Percentiles rank a stretch among this genome's conserved stretches.
These are phyloP conservation scores for Camelus bactrianus DNA, from an alignment of 2,113 vertebrate genomes.

Conservation along the genomic window DNA sequence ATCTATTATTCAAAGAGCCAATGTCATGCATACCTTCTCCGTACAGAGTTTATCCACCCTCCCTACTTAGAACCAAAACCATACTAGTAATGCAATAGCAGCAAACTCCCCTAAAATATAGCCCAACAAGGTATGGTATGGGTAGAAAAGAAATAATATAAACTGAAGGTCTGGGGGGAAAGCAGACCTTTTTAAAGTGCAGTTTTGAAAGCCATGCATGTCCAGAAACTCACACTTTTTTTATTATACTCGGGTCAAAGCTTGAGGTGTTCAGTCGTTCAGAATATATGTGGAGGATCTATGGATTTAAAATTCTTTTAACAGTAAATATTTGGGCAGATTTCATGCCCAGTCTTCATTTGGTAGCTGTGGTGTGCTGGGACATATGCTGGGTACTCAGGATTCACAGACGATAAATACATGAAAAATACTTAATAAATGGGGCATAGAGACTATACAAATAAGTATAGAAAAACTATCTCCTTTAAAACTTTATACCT, in stretches of 20 bases:
- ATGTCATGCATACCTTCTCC: neutral
- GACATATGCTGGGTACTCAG: neutral
- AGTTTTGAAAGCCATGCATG: neutral
- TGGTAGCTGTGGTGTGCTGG: neutral
- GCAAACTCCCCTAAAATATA: neutral
- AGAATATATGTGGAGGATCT: neutral
- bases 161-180: neutral
- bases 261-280: neutral
- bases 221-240: slow-evolving; percentile 4
- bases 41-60: neutral
- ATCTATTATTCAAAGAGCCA: slow-evolving; percentile 13
- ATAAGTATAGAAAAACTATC: neutral
- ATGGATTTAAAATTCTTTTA: neutral
- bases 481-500: neutral
- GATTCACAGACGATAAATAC: neutral
- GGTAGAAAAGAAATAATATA: neutral
- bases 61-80: neutral
- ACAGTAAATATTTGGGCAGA: neutral
- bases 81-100: neutral
- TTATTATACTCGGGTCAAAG: neutral
- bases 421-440: neutral
- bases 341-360: neutral
- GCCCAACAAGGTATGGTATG: neutral
- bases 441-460: neutral
- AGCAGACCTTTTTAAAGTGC: neutral